Conservation (phyloP, 2,888 invertebrate species). For the Melieria omissa region DNA sequence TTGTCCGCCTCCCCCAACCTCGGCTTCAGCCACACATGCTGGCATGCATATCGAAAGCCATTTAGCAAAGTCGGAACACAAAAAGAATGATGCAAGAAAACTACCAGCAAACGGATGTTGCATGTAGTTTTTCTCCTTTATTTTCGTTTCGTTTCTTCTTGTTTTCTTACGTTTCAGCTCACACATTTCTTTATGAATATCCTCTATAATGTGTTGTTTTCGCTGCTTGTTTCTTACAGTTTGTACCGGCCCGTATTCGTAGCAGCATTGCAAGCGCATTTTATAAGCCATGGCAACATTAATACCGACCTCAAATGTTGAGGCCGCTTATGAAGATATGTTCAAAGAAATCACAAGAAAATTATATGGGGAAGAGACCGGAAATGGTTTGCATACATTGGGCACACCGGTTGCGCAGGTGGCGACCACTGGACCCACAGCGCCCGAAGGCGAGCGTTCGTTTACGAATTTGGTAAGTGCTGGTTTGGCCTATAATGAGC, state of each 20-base stretch:
- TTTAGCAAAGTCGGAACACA: not conserved
- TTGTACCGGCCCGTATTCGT: constrained; percentile 53
- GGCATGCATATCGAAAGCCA: too few relatives aligned
- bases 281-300: constrained; percentile 66
- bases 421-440: constrained; percentile 67
- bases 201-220: too few relatives aligned
- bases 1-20: constrained; percentile 5
- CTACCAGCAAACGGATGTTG: not conserved
- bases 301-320: constrained; percentile 67
- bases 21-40: not conserved
- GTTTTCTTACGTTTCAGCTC: constrained; percentile 1
- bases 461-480: constrained; percentile 66
- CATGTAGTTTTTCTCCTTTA: not conserved
- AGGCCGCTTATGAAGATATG: constrained; percentile 70
- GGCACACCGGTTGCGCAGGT: constrained; percentile 67
- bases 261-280: constrained; percentile 51
- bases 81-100: not conserved
- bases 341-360: constrained; percentile 90
- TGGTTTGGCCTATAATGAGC: not conserved
- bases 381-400: constrained; percentile 67
- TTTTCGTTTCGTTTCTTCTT: constrained; percentile 20
- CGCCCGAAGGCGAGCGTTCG: constrained; percentile 67
- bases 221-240: constrained; percentile 45
- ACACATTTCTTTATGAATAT: constrained; percentile 7
- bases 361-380: constrained; percentile 85